Conservation (phyloP, 2,888 invertebrate genomes). For the Cephus pulcher region DNA sequence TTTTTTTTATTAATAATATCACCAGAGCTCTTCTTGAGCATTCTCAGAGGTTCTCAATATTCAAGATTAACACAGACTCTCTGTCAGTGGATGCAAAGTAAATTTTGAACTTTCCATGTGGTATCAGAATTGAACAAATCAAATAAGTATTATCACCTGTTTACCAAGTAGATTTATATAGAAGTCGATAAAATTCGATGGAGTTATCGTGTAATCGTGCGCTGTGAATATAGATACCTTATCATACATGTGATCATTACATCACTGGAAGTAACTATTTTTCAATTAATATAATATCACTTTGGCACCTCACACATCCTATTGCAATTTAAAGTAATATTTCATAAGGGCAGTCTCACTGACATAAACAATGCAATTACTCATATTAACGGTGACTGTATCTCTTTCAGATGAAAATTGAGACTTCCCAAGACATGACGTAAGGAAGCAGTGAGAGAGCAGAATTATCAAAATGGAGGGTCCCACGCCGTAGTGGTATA, state of each 20-base stretch:
- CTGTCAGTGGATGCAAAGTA: too few species aligned
- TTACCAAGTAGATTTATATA: conserved; percentile 5
- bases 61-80: too few species aligned
- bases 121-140: too few species aligned
- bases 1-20: not conserved
- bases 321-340: not conserved
- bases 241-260: conserved; percentile 17
- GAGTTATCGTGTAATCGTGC: not conserved
- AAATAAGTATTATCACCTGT: too few species aligned
- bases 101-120: too few species aligned
- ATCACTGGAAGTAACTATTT: conserved; percentile 16
- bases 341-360: not conserved
- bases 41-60: too few species aligned
- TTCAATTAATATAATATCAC: conserved; percentile 12
- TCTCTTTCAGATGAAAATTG: conserved; percentile 61
- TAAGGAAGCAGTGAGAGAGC: conserved; percentile 36
- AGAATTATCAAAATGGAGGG: conserved; percentile 27
- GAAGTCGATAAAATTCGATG: conserved; percentile 6
- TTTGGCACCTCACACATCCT: not conserved
- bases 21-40: conserved; percentile 32
- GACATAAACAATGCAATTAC: too few species aligned
- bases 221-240: conserved; percentile 17
- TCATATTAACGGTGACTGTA: not conserved
- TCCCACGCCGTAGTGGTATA: conserved; percentile 35
- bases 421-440: conserved; percentile 61